Conservation (phyloP, 1,140 invertebrate genomes). For the Caerostris extrusa region DNA sequence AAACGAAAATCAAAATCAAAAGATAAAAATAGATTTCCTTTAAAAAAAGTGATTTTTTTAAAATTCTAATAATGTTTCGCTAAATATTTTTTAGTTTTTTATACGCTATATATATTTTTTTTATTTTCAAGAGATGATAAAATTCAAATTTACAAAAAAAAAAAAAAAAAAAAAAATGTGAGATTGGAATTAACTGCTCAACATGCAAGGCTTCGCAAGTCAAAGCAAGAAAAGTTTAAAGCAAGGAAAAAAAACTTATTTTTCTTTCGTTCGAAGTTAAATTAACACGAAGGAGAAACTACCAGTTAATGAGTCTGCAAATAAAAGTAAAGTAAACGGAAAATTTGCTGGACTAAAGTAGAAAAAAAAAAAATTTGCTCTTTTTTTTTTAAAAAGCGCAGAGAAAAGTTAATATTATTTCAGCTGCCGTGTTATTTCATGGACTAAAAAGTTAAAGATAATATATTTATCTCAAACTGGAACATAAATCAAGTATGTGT, state of each 20-base stretch:
- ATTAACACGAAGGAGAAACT: neutral
- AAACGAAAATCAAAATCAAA: too few species aligned
- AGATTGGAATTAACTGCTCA: neutral
- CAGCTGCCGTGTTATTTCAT: neutral
- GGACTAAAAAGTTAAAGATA: neutral
- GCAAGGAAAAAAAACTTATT: neutral
- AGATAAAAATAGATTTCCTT: too few species aligned
- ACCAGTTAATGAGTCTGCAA: conserved; percentile 28
- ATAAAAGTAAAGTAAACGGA: neutral
- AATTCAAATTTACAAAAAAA: too few species aligned
- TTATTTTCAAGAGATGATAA: too few species aligned
- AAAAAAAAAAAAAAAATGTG: neutral
- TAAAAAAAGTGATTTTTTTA: too few species aligned
- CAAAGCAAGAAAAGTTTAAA: neutral
- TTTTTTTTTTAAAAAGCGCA: neutral
- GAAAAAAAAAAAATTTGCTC: neutral
- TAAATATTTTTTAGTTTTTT: too few species aligned
- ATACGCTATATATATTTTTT: too few species aligned
- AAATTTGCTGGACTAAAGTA: neutral
- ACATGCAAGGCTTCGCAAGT: neutral
- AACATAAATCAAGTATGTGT: neutral
- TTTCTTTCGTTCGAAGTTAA: neutral
- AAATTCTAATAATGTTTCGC: too few species aligned
- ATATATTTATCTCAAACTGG: neutral
- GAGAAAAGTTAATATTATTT: neutral